Evolutionary conservation across 2,113 vertebrate species (phyloP), one percentile per base, ranked within the genome.

Genomic region (Acrocephalus arundinaceus): DNA sequence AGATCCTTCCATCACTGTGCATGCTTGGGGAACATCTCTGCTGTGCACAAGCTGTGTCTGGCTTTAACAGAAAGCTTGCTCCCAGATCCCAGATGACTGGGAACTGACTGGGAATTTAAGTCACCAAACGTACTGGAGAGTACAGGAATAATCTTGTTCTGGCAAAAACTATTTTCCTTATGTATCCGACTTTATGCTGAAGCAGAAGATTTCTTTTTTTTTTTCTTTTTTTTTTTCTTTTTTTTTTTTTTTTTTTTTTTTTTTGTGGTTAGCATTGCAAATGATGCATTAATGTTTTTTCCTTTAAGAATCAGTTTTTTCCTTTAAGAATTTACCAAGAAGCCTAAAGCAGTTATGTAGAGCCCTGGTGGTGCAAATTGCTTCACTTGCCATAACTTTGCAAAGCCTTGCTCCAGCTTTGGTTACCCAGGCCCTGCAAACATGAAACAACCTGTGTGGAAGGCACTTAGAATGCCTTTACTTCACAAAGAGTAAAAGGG

Each of bases 181-280:
- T 24, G 12, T 90, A 52, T 87, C 84, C 3, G 5, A 18, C 77
- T 81, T 87, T 28, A 21, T 93, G 79, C 89, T 86, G 79, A 89
- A 96, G 66, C 76, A 93, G 59, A 79, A 57, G 39, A 37, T 89
- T 84, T 65, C 19, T 2, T 37, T 39, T 87, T 95, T 85, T 71
- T 58, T 77, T 95, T 85, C 67, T 58, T 77, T 95, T 85, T 71
- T 58, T 77, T 95, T 85, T 71, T 58, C n/a, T n/a, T n/a, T 2
- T 37, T 39, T 87, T 89, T 84, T 65, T 16, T 2, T 37, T 39
- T 87, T 89, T 84, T 65, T 16, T 2, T 37, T 39, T 87, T 95
- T 85, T 71, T 58, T 77, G 86, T 95, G 91, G 61, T 94, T 85
- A 91, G 86, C 87, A 61, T 89, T 82, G 89, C 84, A 95, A 87